Evolutionary conservation across 2,113 vertebrate genomes (phyloP), one percentile per base, ranked within the genome.

Genomic region (Leptobrachium ailaonicum): DNA sequence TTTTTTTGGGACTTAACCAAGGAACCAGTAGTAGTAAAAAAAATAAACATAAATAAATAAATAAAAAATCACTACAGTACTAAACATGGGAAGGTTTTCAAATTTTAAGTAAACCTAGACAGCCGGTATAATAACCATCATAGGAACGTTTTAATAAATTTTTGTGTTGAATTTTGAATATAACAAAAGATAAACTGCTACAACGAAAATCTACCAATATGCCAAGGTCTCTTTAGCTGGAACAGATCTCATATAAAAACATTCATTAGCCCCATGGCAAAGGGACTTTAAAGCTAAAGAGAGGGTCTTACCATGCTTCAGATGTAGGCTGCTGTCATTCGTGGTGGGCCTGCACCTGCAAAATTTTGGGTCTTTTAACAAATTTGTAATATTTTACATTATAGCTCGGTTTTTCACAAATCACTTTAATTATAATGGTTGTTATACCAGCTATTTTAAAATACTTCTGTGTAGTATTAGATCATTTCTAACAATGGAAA

Each of bases 311-410:
- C 97, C 97, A 98, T 96, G 92, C 91, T 93, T 99, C 96, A 99
- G 97, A 99, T 99, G 97, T 99, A 99, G 94, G 97, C 97, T 93
- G 97, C 97, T 97, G 98, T 97, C 97, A 99, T 98, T 98, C 97
- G 95, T 92, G 98, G 97, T 92, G 98, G 97, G 92, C 94, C 96
- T 96, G 96, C 97, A 99, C 97, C 97, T 99, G 97, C 89, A 97
- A 97, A 93, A 98, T 95, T 32, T 85, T 94, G 90, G 94, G 93
- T 92, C 95, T 94, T 98, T 96, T 92, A 88, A 95, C 91, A 92
- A 74, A 90, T 87, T 85, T 87, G 86, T 89, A 84, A 84, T 72
- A 71, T 64, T 90, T 83, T 82, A 91, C 88, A 93, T 90, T 89
- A 87, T 88, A 90, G 89, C 89, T 86, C 43, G 11, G 14, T 67